Conservation (phyloP, 1,140 invertebrate species). For the Magallana gigas region DNA sequence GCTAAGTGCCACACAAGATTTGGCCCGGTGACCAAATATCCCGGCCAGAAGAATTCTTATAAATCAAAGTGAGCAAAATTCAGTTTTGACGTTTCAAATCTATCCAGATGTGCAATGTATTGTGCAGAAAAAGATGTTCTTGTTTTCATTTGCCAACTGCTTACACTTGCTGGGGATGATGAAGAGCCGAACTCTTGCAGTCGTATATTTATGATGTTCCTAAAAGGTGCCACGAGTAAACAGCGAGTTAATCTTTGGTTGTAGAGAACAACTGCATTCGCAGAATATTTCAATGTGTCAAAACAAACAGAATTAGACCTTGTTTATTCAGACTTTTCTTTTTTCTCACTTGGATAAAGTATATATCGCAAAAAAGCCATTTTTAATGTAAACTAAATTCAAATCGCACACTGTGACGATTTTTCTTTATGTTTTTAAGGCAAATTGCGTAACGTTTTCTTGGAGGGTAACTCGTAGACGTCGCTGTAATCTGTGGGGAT, state of each 20-base stretch:
- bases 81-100: slow-evolving; percentile 21
- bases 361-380: neutral
- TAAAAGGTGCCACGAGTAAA: slow-evolving; percentile 15
- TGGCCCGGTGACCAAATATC: neutral
- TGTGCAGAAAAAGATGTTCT: slow-evolving; percentile 1
- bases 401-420: neutral
- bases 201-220: neutral
- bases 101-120: slow-evolving; percentile 13
- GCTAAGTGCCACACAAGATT: neutral
- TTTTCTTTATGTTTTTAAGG: neutral
- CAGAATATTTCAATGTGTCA: slow-evolving; percentile 9
- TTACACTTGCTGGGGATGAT: neutral
- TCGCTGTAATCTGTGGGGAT: neutral
- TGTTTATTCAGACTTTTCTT: neutral
- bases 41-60: neutral
- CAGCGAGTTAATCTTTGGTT: neutral
- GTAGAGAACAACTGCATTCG: neutral
- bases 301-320: slow-evolving; percentile 7
- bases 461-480: no score
- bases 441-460: neutral
- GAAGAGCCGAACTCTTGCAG: neutral
- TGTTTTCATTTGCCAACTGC: neutral
- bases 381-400: neutral
- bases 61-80: slow-evolving; percentile 18
- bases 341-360: neutral